Conservation (phyloP, 2,113 vertebrate species). For the Paramormyrops kingsleyae region DNA sequence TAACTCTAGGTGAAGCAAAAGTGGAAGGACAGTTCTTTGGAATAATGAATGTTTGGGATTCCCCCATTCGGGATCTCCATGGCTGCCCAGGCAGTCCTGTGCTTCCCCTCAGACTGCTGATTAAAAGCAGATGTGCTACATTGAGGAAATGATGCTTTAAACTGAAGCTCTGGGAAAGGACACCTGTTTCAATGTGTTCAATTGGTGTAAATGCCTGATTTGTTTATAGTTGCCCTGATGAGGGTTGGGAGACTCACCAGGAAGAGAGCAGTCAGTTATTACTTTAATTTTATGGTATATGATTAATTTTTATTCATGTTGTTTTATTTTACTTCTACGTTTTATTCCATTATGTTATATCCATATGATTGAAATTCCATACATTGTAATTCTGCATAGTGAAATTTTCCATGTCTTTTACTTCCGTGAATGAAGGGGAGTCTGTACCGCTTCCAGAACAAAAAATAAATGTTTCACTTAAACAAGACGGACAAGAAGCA, state of each 20-base stretch:
- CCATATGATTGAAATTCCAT: not conserved
- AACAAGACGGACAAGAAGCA: not conserved
- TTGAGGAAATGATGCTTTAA: not conserved
- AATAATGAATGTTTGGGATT: not conserved
- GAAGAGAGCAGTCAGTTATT: not conserved
- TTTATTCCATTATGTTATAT: not conserved
- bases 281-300: not conserved
- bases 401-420: not conserved
- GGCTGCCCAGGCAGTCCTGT: not conserved
- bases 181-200: constrained; percentile 1
- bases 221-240: not conserved
- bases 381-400: not conserved
- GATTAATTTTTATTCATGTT: not conserved
- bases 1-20: not conserved
- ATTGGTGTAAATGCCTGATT: not conserved
- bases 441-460: not conserved
- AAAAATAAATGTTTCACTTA: not conserved
- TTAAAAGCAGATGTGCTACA: constrained; percentile 21
- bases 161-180: constrained; percentile 13
- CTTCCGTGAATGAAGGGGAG: not conserved
- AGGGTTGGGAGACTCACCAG: not conserved
- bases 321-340: not conserved
- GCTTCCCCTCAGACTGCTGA: not conserved
- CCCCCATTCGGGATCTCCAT: not conserved
- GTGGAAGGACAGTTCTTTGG: not conserved